Evolutionary conservation across 2,113 vertebrate species (phyloP).

Genomic region (Serilophus lunatus): DNA sequence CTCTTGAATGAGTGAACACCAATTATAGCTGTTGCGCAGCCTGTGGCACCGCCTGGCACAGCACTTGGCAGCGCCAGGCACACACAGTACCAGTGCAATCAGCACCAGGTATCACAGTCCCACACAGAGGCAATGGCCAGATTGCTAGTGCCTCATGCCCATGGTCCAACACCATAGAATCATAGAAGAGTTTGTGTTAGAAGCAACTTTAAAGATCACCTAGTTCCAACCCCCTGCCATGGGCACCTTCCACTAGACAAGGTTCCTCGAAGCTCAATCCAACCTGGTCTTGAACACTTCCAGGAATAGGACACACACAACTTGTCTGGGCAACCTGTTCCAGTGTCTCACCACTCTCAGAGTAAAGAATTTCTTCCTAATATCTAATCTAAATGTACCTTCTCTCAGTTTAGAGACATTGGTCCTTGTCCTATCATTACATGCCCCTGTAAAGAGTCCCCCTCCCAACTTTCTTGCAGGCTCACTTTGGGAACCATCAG

Average conservation of each 20-base stretch:
- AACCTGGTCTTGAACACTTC: background rate
- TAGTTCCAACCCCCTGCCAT: background rate
- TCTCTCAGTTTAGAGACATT: background rate
- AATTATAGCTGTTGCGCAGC: background rate
- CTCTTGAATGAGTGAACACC: background rate
- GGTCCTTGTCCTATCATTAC: background rate
- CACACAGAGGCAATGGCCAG: background rate
- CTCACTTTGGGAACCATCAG: background rate
- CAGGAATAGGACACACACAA: background rate
- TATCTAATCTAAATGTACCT: background rate
- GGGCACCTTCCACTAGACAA: no score
- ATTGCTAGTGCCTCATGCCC: background rate
- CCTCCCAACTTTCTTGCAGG: background rate
- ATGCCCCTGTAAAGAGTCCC: no score
- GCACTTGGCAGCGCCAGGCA: background rate
- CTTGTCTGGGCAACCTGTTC: background rate
- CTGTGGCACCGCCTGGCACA: background rate
- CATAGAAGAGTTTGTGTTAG: background rate
- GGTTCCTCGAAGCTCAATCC: background rate
- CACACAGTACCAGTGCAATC: background rate
- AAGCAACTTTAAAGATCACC: background rate
- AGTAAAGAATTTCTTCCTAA: background rate
- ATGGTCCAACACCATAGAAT: rapidly evolving
- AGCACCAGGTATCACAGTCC: background rate
- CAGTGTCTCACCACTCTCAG: background rate